Percentiles rank a stretch among this genome's conserved stretches.
These are phyloP conservation scores for Fregata magnificens DNA, from an alignment of 2,113 vertebrate species.

Conservation along the genomic window DNA sequence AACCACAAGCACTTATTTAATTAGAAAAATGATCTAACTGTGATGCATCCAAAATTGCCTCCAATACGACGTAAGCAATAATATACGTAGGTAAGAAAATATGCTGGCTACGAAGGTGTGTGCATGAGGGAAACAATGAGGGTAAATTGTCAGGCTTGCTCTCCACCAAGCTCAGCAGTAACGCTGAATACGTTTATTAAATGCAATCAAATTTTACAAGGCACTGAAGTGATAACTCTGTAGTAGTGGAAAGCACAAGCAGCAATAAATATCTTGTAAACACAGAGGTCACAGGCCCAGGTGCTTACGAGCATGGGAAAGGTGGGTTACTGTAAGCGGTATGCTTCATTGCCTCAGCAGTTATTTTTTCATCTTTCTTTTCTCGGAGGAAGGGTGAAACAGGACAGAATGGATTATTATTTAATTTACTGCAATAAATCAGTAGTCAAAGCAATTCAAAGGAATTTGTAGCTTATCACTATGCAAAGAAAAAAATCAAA, in stretches of 20 bases:
- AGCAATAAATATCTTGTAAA: slow-evolving; percentile 69
- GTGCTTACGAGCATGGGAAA: slow-evolving; percentile 37
- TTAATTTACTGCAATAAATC: slow-evolving; percentile 69
- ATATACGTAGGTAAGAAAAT: not conserved
- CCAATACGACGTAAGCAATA: not conserved
- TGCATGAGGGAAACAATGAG: not conserved
- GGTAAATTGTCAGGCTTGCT: not conserved
- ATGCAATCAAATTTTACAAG: slow-evolving; percentile 71
- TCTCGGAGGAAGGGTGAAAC: not conserved
- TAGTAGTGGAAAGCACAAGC: slow-evolving; percentile 17
- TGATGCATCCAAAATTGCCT: slow-evolving; percentile 42
- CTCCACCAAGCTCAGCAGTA: slow-evolving; percentile 35
- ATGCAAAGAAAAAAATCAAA: slow-evolving; percentile 64
- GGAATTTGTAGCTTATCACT: slow-evolving; percentile 48
- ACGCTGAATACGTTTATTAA: slow-evolving; percentile 48
- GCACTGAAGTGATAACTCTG: slow-evolving; percentile 59
- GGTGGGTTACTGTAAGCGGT: not conserved
- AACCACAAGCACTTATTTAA: slow-evolving; percentile 58
- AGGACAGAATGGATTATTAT: slow-evolving; percentile 43
- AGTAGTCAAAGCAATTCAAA: slow-evolving; percentile 63
- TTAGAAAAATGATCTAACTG: slow-evolving; percentile 54
- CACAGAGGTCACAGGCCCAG: slow-evolving; percentile 63
- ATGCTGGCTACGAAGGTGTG: not conserved
- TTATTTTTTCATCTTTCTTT: slow-evolving; percentile 8
- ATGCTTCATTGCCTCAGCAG: not conserved